Percentiles rank a stretch among this genome's conserved stretches.
These are phyloP conservation scores for Drosophila guanche DNA, from an alignment of 1,140 invertebrate species.

Conservation along the genomic window DNA sequence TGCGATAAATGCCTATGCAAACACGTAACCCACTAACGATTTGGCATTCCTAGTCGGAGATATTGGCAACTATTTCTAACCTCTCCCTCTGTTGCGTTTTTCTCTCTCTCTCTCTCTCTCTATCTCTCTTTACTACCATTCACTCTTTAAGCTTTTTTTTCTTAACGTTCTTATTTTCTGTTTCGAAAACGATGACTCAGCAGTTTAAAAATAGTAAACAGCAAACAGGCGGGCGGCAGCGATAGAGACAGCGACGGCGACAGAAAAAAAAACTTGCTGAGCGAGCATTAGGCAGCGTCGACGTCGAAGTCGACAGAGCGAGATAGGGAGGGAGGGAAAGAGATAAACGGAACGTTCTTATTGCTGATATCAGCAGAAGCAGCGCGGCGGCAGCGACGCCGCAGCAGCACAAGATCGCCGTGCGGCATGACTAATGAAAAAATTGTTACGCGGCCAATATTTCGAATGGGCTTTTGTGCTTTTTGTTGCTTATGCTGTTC, in stretches of 20 bases:
- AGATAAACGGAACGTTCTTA: conserved; percentile 47
- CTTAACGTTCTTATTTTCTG: conserved; percentile 78
- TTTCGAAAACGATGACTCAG: conserved; percentile 80
- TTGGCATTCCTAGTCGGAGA: conserved; percentile 29
- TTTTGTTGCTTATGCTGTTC: conserved; percentile 24
- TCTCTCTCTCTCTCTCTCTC: conserved; percentile 24
- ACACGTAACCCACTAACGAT: conserved; percentile 52
- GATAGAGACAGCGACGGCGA: conserved; percentile 17
- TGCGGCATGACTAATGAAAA: conserved; percentile 80
- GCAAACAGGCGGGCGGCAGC: conserved; percentile 53
- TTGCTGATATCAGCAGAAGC: conserved; percentile 67
- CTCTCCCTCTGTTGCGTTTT: conserved; percentile 37
- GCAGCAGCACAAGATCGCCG: conserved; percentile 52
- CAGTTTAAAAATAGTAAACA: conserved; percentile 84
- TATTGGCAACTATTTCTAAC: conserved; percentile 22
- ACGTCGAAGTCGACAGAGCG: conserved; percentile 1
- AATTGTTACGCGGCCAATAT: conserved; percentile 73
- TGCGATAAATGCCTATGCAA: neutral
- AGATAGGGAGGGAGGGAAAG: neutral
- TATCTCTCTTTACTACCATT: neutral
- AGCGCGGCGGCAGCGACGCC: neutral
- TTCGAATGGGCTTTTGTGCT: conserved; percentile 58
- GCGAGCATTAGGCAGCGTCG: conserved; percentile 59
- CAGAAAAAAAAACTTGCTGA: conserved; percentile 67
- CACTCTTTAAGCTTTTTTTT: conserved; percentile 24